Evolutionary conservation across 2,888 invertebrate species (phyloP).

Genomic region (Morpho achilles): DNA sequence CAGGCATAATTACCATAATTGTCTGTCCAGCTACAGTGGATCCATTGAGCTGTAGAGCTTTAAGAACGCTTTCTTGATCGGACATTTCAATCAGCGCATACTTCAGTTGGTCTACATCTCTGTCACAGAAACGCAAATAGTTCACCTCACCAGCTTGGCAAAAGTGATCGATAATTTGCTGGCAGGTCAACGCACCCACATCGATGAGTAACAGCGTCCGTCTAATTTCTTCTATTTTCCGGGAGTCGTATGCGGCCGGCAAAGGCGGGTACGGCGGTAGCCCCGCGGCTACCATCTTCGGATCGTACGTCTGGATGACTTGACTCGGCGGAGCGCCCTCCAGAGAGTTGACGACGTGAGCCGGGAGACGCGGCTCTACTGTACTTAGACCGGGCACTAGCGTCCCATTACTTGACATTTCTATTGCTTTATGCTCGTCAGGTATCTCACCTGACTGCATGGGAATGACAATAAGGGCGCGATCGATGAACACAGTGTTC

Average conservation of each 20-base stretch:
- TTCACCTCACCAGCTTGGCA: conserved; percentile 95
- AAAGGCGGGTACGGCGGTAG: conserved; percentile 95
- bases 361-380: conserved; percentile 92
- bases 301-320: conserved; percentile 94
- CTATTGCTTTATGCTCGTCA: conserved; percentile 95
- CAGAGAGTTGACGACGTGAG: conserved; percentile 92
- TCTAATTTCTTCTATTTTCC: conserved; percentile 96
- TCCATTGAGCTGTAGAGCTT: conserved; percentile 92
- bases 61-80: conserved; percentile 92
- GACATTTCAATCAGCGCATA: conserved; percentile 96
- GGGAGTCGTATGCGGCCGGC: conserved; percentile 91
- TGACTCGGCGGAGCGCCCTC: conserved; percentile 91
- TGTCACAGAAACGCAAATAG: conserved; percentile 94
- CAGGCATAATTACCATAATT: conserved; percentile 57
- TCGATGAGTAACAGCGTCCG: conserved; percentile 94
- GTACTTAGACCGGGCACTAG: conserved; percentile 91
- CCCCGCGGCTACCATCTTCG: conserved; percentile 88
- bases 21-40: conserved; percentile 85
- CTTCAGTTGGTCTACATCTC: conserved; percentile 85
- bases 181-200: conserved; percentile 85
- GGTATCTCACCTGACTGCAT: conserved; percentile 94
- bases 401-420: conserved; percentile 94
- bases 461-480: conserved; percentile 97
- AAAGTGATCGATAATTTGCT: conserved; percentile 94
- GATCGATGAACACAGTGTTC: conserved; percentile 98